These are phyloP conservation scores for Aix galericulata DNA, from an alignment of 2,113 vertebrate genomes.

Conservation along the genomic window DNA sequence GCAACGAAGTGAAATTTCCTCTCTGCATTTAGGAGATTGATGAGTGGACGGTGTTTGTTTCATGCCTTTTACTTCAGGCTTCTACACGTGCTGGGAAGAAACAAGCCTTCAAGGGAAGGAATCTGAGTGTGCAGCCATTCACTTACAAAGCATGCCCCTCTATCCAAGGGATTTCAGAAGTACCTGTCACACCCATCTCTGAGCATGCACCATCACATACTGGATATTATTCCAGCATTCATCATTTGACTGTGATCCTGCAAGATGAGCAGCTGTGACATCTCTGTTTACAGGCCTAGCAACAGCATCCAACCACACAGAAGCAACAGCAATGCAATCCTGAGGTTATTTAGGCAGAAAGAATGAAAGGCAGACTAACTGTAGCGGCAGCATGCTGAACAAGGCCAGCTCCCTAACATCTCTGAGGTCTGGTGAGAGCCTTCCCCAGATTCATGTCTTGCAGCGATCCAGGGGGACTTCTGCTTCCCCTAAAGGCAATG, in stretches of 20 bases:
- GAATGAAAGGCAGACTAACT: not conserved
- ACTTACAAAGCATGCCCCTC: not conserved
- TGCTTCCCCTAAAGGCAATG: not conserved
- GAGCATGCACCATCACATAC: not conserved
- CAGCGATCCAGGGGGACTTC: not conserved
- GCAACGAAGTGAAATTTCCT: not conserved
- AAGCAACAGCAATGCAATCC: not conserved
- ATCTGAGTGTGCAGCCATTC: not conserved
- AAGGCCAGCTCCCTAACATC: not conserved
- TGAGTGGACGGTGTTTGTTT: not conserved
- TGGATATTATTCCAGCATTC: not conserved
- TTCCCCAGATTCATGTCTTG: not conserved
- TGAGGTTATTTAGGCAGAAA: not conserved
- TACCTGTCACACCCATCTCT: not conserved
- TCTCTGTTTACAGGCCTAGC: not conserved
- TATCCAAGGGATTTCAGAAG: not conserved
- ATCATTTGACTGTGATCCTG: not conserved
- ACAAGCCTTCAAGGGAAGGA: not conserved
- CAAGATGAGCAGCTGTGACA: not conserved
- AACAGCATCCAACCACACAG: not conserved
- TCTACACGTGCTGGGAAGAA: not conserved
- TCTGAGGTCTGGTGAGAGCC: not conserved
- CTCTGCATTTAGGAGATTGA: not conserved
- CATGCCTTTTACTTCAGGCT: not conserved
- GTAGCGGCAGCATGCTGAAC: not conserved